Base-by-base conservation (phyloP, 2,888 invertebrate genomes). In the Tethea ocularis region DNA sequence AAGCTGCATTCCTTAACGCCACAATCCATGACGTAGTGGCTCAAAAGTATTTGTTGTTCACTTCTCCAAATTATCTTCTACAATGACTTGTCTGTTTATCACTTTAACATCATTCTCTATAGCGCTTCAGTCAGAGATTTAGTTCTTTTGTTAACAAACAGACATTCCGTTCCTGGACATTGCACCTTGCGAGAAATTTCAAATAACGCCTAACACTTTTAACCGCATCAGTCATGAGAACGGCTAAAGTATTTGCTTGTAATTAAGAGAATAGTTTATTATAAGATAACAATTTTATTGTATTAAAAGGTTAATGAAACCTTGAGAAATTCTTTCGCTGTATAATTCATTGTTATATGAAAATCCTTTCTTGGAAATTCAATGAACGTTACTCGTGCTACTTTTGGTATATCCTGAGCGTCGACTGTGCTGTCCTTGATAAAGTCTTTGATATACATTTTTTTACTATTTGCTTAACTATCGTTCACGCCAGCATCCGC, bases 401-500 rank as follows among this genome's bases (percentile, higher is more conserved):
- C 51, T 63, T 61, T 33, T 51, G 29, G 55, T 57, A 36, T 57
- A 20, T 11, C 36, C 29, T 33, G 33, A 51, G 57, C 51, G 57
- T 33, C 46, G 22, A 20, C 29, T 7, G 5, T 52, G 24, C 24
- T 22, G 41, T 56, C 56, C 24, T 46, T 56, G 51, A 17, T 29
- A 17, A 51, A 38, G 38, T 55, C 51, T 57, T 60, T 60, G 67
- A 65, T 62, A 57, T 68, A 62, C 58, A 63, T 70, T 73, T 67
- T 61, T 57, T 58, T 60, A 64, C 61, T 78, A 74, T 82, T 81
- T 82, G 71, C 75, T 69, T 68, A 74, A 69, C 71, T 76, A 78
- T 80, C 78, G 80, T 66, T 68, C 61, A 62, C 60, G 67, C 70
- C 83, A 84, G 86, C 87, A 84, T 87, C 87, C 83, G 82, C 74